Evolutionary conservation across 2,797 vertebrate genomes (phyloP).

Genomic region (Thalassophryne amazonica): DNA sequence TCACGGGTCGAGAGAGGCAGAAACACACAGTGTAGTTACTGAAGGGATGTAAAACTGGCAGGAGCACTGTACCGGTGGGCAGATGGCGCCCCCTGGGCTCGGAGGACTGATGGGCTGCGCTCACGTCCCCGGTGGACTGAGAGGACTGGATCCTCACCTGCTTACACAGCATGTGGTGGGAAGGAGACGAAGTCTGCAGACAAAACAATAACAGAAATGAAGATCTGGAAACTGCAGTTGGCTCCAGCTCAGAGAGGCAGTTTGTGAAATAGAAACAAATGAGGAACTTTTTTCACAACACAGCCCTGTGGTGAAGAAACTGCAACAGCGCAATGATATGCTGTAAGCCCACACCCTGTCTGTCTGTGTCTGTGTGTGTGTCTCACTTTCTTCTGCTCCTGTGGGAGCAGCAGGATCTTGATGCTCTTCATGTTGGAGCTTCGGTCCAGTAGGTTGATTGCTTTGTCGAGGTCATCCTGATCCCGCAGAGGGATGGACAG

Average conservation of each 20-base stretch:
- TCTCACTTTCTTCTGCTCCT: constrained; percentile 89
- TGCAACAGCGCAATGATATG: constrained; percentile 18
- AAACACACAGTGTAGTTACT: too few relatives aligned
- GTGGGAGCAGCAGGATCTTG: constrained; percentile 89
- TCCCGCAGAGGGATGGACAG: constrained; percentile 90
- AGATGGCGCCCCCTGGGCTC: constrained; percentile 92
- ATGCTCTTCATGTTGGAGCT: constrained; percentile 98
- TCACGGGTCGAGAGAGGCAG: too few relatives aligned
- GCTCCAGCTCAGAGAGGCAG: neutral
- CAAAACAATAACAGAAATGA: neutral
- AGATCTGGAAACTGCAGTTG: too few relatives aligned
- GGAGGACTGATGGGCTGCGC: constrained; percentile 82
- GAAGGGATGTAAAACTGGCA: too few relatives aligned
- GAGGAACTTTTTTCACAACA: constrained; percentile 48
- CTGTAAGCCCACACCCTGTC: neutral
- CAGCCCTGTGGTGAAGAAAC: constrained; percentile 32
- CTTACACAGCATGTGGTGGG: constrained; percentile 82
- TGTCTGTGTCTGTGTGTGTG: constrained; percentile 19
- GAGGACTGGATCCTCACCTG: constrained; percentile 96
- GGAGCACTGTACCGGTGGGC: constrained; percentile 86
- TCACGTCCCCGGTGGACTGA: constrained; percentile 91
- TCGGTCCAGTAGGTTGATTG: constrained; percentile 91
- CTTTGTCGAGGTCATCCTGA: constrained; percentile 96
- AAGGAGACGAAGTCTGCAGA: constrained; percentile 77
- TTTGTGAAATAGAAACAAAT: neutral